These are phyloP conservation scores for Actinopyga echinites DNA, from an alignment of 53 echinoderm and acorn worm species.

Conservation along the genomic window DNA sequence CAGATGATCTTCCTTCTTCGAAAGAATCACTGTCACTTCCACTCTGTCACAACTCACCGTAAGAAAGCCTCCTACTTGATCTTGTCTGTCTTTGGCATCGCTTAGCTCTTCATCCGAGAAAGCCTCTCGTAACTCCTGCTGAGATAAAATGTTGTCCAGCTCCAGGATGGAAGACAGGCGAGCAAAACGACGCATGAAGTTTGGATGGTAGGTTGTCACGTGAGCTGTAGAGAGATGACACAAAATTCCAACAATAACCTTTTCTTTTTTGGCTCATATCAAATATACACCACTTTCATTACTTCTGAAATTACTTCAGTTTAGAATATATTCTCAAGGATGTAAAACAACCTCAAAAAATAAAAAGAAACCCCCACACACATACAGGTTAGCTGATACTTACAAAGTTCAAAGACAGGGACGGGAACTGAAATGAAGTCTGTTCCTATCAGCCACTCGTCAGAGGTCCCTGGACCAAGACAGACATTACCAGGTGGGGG, in stretches of 20 bases:
- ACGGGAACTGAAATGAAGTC: slow-evolving; percentile 89
- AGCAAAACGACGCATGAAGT: slow-evolving; percentile 93
- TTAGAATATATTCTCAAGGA: neutral
- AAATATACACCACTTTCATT: too few relatives aligned
- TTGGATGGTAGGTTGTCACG: slow-evolving; percentile 86
- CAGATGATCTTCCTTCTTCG: neutral
- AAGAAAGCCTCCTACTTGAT: slow-evolving; percentile 80
- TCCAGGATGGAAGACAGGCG: slow-evolving; percentile 93
- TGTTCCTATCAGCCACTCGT: slow-evolving; percentile 85
- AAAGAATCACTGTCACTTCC: neutral
- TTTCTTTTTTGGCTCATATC: too few relatives aligned
- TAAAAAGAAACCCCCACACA: neutral
- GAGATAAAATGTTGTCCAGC: slow-evolving; percentile 83
- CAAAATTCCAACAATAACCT: too few relatives aligned
- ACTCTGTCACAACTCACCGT: slow-evolving; percentile 48
- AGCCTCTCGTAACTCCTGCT: slow-evolving; percentile 88
- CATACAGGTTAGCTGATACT: too few relatives aligned
- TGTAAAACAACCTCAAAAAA: too few relatives aligned
- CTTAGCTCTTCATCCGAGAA: slow-evolving; percentile 85
- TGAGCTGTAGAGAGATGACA: slow-evolving; percentile 63
- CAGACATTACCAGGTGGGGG: slow-evolving; percentile 94
- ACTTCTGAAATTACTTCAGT: too few relatives aligned
- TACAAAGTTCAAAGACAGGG: slow-evolving; percentile 97
- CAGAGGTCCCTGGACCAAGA: slow-evolving; percentile 84
- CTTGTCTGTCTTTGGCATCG: slow-evolving; percentile 90